Conservation (phyloP, 2,888 invertebrate genomes). For the Drosophila quinaria region DNA sequence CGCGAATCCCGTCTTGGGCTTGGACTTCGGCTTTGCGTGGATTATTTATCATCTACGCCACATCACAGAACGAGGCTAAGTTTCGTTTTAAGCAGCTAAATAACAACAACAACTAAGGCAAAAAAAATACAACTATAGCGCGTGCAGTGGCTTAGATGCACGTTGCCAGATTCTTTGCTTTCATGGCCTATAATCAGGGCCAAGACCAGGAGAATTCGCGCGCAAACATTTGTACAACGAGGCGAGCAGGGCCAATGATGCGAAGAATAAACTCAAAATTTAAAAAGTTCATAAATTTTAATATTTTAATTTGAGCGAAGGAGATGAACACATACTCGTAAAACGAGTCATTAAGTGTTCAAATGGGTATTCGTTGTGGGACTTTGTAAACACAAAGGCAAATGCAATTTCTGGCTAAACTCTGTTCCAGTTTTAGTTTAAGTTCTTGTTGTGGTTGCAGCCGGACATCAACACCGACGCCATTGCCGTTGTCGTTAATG, state of each 20-base stretch:
- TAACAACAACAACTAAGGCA: conserved; percentile 31
- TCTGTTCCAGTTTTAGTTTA: conserved; percentile 52
- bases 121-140: conserved; percentile 23
- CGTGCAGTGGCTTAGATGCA: conserved; percentile 66
- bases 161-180: conserved; percentile 71
- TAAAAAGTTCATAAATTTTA: conserved; percentile 75
- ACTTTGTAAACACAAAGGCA: conserved; percentile 51
- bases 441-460: conserved; percentile 28
- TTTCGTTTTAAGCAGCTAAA: conserved; percentile 70
- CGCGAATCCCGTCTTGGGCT: conserved; percentile 41
- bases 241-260: conserved; percentile 1
- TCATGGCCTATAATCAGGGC: conserved; percentile 66
- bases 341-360: conserved; percentile 68
- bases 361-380: conserved; percentile 39
- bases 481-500: conserved; percentile 1
- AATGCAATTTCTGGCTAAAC: conserved; percentile 56
- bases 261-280: conserved; percentile 6
- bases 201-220: conserved; percentile 12
- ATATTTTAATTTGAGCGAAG: conserved; percentile 75
- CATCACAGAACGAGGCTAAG: conserved; percentile 67
- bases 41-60: conserved; percentile 79
- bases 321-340: conserved; percentile 76
- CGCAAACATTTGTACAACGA: conserved; percentile 61
- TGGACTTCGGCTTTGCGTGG: conserved; percentile 70
- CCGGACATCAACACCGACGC: conserved; percentile 25